phyloP scores from a whole-genome alignment of 2,113 vertebrate species.

The Sceloporus tristichus region DNA sequence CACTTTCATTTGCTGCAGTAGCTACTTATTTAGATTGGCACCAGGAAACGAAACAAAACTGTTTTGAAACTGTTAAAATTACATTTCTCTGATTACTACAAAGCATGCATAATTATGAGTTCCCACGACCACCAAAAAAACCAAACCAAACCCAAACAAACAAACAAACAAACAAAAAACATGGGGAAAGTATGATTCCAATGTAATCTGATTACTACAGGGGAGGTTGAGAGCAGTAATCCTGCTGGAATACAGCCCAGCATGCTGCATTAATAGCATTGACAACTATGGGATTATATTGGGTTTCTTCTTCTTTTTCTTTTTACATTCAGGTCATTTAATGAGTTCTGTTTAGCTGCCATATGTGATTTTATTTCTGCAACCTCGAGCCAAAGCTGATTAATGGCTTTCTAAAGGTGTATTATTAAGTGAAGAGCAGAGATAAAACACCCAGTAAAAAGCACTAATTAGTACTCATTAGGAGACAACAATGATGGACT shows the following conservation, averaged over 20 bases:
- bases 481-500: constrained; percentile 41
- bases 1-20: constrained; percentile 66
- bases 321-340: constrained; percentile 47
- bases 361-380: constrained; percentile 37
- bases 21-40: constrained; percentile 68
- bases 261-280: constrained; percentile 28
- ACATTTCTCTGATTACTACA: constrained; percentile 44
- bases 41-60: constrained; percentile 49
- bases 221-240: constrained; percentile 16
- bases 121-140: too few species aligned
- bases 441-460: constrained; percentile 59
- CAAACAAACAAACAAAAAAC: constrained; percentile 9
- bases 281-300: constrained; percentile 36
- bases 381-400: constrained; percentile 49
- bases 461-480: constrained; percentile 51
- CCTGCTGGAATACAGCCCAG: constrained; percentile 10
- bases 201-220: constrained; percentile 37
- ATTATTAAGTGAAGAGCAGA: constrained; percentile 44
- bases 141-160: background rate
- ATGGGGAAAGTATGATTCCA: constrained; percentile 22
- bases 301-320: background rate
- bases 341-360: constrained; percentile 13
- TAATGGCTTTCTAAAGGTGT: constrained; percentile 53
- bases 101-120: constrained; percentile 34
- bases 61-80: constrained; percentile 23